phyloP scores from a whole-genome alignment of 2,113 vertebrate species.

The Sturnira hondurensis region DNA sequence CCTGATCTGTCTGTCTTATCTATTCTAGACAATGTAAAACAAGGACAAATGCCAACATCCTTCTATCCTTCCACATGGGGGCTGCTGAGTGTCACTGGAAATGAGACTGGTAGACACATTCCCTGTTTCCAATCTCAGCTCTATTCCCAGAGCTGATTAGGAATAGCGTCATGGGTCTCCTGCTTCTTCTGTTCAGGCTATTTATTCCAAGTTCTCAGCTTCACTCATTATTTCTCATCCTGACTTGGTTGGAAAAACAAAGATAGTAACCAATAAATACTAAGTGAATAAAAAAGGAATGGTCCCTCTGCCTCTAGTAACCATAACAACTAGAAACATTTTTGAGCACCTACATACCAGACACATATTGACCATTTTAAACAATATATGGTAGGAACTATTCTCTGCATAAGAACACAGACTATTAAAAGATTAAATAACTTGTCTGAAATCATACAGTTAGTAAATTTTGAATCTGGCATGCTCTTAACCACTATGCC shows the following conservation, averaged over 20 bases:
- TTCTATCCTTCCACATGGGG: neutral
- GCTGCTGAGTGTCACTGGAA: neutral
- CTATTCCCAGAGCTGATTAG: neutral
- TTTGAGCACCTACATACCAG: neutral
- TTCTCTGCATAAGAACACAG: neutral
- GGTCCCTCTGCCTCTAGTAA: neutral
- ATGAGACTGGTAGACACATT: neutral
- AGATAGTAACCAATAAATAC: neutral
- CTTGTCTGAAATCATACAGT: neutral
- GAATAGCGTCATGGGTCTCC: neutral
- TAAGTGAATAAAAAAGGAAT: neutral
- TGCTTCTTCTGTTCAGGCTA: neutral
- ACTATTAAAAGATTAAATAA: neutral
- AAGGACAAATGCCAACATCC: neutral
- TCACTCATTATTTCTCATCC: neutral
- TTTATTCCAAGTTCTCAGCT: neutral
- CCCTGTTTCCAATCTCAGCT: neutral
- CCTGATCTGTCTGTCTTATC: neutral
- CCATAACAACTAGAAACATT: neutral
- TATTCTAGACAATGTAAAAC: neutral
- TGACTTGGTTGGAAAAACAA: neutral
- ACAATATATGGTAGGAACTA: neutral
- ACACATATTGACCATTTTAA: neutral
- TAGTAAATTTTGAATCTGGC: neutral
- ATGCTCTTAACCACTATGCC: neutral